Evolutionary conservation across 2,797 vertebrate genomes (phyloP), one percentile per base, ranked within the genome.

Genomic region (Loris lydekkerianus): DNA sequence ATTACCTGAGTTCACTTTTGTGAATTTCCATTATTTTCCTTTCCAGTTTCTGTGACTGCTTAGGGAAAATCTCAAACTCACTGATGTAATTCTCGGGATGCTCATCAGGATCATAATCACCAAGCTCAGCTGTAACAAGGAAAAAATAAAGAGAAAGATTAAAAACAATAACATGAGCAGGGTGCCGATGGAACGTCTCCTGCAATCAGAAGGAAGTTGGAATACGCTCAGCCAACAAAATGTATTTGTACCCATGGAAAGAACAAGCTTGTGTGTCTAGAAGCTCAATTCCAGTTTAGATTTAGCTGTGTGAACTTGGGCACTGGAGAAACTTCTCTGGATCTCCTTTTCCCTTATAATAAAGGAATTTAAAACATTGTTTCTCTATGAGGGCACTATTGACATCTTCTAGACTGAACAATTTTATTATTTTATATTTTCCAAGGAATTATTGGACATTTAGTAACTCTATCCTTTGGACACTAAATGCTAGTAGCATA

Each of bases 21-120:
- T 99, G 99, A 97, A 99, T 99, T 97, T 99, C 99, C 96, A 99
- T 99, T 95, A 99, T 99, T 98, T 99, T 99, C 98, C 99, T 99
- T 98, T 99, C 99, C 58, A 99, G 99, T 96, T 99, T 99, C 97
- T 99, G 99, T 60, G 99, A 99, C 92, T 99, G 99, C 98, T 99
- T 99, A 46, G 99, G 99, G 97, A 99, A 99, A 97, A 99, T 99
- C 97, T 99, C 99, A 94, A 99, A 99, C 97, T 99, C 99, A 3
- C 98, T 98, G 98, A 99, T 98, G 96, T 99, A 99, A 98, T 99
- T 99, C 90, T 99, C 99, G 25, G 99, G 99, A 86, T 99, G 99
- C 96, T 99, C 99, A 70, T 99, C 99, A 83, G 99, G 99, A 97
- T 99, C 99, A 0, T 99, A 99, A 98, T 99, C 99, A 90, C 99